These are phyloP conservation scores for Myotis daubentonii DNA, from an alignment of 2,797 vertebrate species.

Conservation along the genomic window DNA sequence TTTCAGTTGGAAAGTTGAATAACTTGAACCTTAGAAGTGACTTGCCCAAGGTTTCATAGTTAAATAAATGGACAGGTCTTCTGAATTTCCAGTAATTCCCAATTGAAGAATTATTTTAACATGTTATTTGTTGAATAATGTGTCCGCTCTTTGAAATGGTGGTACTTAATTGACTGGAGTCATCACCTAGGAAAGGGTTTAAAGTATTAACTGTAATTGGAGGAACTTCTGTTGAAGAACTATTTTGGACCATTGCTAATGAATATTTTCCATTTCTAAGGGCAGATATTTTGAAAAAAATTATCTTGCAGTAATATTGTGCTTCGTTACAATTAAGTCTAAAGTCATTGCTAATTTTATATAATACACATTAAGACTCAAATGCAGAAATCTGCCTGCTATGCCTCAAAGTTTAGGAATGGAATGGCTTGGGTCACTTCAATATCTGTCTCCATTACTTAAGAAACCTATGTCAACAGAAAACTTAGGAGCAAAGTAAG, in stretches of 20 bases:
- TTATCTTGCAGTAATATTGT: not conserved
- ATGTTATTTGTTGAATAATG: slow-evolving; percentile 32
- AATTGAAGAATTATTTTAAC: slow-evolving; percentile 34
- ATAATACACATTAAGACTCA: not conserved
- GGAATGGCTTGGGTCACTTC: slow-evolving; percentile 11
- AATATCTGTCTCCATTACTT: slow-evolving; percentile 12
- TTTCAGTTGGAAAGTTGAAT: not conserved
- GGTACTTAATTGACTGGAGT: slow-evolving; percentile 31
- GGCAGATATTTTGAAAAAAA: slow-evolving; percentile 20
- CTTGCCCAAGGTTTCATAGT: not conserved
- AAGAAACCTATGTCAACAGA: slow-evolving; percentile 17
- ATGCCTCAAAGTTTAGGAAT: slow-evolving; percentile 16
- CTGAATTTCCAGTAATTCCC: not conserved
- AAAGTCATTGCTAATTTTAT: slow-evolving; percentile 13
- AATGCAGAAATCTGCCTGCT: not conserved
- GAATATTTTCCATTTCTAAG: slow-evolving; percentile 5
- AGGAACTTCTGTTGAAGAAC: slow-evolving; percentile 31
- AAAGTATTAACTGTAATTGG: slow-evolving; percentile 22
- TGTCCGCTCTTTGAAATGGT: not conserved
- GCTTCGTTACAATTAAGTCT: not conserved
- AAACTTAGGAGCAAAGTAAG: slow-evolving; percentile 33
- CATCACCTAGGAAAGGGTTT: slow-evolving; percentile 4
- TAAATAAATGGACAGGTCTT: slow-evolving; percentile 25
- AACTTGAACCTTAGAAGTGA: slow-evolving; percentile 22
- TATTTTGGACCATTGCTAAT: not conserved